Base-by-base conservation (phyloP, 2,113 vertebrate species). In the Seriola quinqueradiata region DNA sequence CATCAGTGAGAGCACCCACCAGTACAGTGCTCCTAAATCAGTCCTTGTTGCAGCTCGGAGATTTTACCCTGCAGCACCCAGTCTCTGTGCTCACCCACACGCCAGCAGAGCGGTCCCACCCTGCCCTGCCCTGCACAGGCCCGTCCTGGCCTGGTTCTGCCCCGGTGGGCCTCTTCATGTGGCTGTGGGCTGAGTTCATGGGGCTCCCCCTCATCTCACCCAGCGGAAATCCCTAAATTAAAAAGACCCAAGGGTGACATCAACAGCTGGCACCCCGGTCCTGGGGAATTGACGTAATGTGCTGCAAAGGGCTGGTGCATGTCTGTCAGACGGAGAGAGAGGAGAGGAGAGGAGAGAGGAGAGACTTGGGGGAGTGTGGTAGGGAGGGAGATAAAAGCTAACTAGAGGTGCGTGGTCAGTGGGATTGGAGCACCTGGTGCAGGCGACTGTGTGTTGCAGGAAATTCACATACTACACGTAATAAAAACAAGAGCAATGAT, bases 201-300 rank as follows among this genome's bases (percentile, higher is more conserved):
- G 82, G 82, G 50, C 85, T 77, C 87, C 87, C 92, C 92, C 91
- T 89, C 82, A 86, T 92, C 88, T 91, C 90, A 91, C 83, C 91
- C 89, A 88, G 79, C 87, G 91, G 89, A 93, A 95, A 95, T 94
- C 91, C 88, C 90, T 89, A 92, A 95, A 93, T 89, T 89, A 93
- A 94, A 93, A 93, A 90, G 90, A 86, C 90, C 91, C 90, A 85
- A 60, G 87, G 90, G 90, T 92, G 94, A 95, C 92, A 92, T 95
- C 91, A 94, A 92, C 88, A 90, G 87, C 92, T 94, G 93, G 90
- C 87, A 89, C 84, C 81, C 88, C 50, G 2, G 48, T 66, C 64
- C 66, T 74, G 83, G 66, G 77, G 81, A 60, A 75, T 70, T 93
- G 92, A 94, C 74, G 86, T 94, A 89, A 94, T 93, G 83, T 40